Evolutionary conservation across 2,113 vertebrate species (phyloP), one percentile per base, ranked within the genome.

Genomic region (Eira barbara): DNA sequence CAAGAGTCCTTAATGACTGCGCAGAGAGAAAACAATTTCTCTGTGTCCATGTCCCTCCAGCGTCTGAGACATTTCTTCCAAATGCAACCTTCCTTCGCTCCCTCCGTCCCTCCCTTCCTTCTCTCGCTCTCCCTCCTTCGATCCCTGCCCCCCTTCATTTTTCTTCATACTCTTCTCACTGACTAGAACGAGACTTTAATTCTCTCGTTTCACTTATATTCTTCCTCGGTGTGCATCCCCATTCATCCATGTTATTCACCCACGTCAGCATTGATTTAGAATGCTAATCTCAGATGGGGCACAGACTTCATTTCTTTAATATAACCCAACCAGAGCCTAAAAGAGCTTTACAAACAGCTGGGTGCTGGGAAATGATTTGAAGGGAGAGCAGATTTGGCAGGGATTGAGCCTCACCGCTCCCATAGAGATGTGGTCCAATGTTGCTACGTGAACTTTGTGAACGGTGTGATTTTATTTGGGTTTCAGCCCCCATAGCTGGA

Each of bases 331-430:
- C 57, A 61, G 88, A 57, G 57, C 49, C 61, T 92, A 31, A 93
- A 89, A 87, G 74, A 81, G 71, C 87, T 95, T 95, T 87, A 76
- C 63, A 87, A 96, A 95, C 61, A 89, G 42, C 55, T 88, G 61
- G 18, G 61, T 89, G 31, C 55, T 80, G 47, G 47, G 73, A 96
- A 95, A 82, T 65, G 61, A 96, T n/a, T 87, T 89, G 86, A 87
- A 36, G 23, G 31, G 84, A 92, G 57, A 87, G 63, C 17, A 88
- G 76, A 90, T 36, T 71, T 89, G 87, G 80, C 42, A 95, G 63
- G 34, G 63, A 82, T 42, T 85, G 52, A 86, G 92, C 42, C 21
- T 96, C 27, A 27, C 52, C 34, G 74, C 57, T 59, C 42, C 84
- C 69, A 82, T 45, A 94, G 88, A 93, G 36, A 71, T 84, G 67